Base-by-base conservation (phyloP, 2,797 vertebrate genomes). In the Crocidura indochinensis region DNA sequence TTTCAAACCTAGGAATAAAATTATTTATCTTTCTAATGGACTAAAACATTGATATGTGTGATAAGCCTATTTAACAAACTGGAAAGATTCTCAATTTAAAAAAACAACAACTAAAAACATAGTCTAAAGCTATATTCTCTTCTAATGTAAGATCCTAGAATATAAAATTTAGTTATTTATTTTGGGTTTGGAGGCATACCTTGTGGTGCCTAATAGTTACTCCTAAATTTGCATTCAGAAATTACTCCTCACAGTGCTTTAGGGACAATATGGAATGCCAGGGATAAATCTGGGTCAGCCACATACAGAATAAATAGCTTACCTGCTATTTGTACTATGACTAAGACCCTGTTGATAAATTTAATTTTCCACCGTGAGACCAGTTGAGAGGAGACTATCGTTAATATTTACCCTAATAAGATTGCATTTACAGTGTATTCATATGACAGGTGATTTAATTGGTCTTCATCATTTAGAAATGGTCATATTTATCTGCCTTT, bases 361-460 rank as follows among this genome's bases (percentile, higher is more conserved):
- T 87, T 94, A 88, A 73, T 87, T 87, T 38, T 19, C 60, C 60
- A 75, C 29, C 14, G 6, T 5, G 51, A 65, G 29, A 85, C 46
- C 68, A 12, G 8, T 76, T 87, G 51, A 64, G 82, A 84, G 93
- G 91, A 71, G 83, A 49, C 15, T 56, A 15, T 75, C 19, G 38
- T 69, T 92, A 62, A 3, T 87, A 71, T 86, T 10, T 81, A 80
- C 29, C 47, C 65, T 73, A 84, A 87, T 27, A n/a, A n/a, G 68
- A 78, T 83, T n/a, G 27, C 31, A 74, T 92, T 95, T 91, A 71
- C 74, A 72, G 69, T 67, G 27, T 76, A 65, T 29, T 92, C 67
- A 71, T 19, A 64, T 6, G 71, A 73, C 53, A 87, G 76, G 51
- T 71, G 75, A 85, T 65, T 94, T 93, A 77, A 84, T 87, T 82